These are phyloP conservation scores for Mactra quadrangularis DNA, from an alignment of 1,140 invertebrate species.

Conservation along the genomic window DNA sequence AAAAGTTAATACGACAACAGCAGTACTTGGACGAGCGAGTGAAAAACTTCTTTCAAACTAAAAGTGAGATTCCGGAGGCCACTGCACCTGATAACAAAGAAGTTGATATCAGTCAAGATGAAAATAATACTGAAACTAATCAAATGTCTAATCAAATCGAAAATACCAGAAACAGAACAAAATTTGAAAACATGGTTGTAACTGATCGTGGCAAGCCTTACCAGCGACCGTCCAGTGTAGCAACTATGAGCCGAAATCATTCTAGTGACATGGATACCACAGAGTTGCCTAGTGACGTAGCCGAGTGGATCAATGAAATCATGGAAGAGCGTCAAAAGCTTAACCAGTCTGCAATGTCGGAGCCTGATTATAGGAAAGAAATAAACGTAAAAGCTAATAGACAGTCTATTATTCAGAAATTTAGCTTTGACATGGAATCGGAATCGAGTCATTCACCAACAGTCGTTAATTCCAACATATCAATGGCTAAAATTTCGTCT, in stretches of 20 bases:
- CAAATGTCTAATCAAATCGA: neutral
- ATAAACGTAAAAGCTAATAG: conserved; percentile 4
- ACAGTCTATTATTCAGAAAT: conserved; percentile 10
- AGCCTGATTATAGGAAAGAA: conserved; percentile 32
- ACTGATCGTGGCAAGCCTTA: conserved; percentile 29
- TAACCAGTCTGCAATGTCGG: conserved; percentile 52
- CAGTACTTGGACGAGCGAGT: conserved; percentile 27
- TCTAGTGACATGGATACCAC: conserved; percentile 11
- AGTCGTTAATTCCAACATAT: neutral
- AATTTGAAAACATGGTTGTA: neutral
- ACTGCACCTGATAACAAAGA: conserved; percentile 3
- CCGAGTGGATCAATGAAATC: conserved; percentile 52
- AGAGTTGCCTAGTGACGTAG: conserved; percentile 52
- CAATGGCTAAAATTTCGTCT: too few species aligned
- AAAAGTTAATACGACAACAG: conserved; percentile 36
- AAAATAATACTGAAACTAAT: neutral
- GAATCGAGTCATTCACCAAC: neutral
- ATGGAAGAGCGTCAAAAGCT: conserved; percentile 35
- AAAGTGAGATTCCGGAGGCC: neutral
- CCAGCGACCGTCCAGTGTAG: conserved; percentile 11
- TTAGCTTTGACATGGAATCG: conserved; percentile 14
- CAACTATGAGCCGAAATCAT: neutral
- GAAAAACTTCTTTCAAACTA: conserved; percentile 21
- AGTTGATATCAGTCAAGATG: neutral
- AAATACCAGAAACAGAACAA: conserved; percentile 2